Conservation (phyloP, 2,113 vertebrate species). For the Conger conger region DNA sequence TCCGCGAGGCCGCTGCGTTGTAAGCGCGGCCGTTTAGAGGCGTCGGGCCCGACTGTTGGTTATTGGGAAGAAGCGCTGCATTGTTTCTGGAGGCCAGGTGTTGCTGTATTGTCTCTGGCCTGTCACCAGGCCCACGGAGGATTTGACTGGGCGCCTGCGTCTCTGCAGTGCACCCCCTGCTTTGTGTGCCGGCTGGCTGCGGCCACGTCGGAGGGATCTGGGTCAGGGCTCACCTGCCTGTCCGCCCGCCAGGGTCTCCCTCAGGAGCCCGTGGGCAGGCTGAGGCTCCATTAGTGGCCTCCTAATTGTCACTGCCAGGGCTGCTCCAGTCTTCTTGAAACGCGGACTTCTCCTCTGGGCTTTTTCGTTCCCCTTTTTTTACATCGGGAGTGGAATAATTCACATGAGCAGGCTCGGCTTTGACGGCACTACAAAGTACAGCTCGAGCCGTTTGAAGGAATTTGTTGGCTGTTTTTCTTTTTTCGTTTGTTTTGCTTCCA, state of each 20-base stretch:
- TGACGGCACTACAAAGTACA: background rate
- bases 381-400: background rate
- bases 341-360: background rate
- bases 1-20: too few relatives aligned
- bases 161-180: background rate
- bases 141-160: background rate
- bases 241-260: too few relatives aligned
- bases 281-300: background rate
- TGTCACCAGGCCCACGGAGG: background rate
- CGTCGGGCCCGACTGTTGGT: background rate
- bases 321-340: background rate
- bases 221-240: background rate
- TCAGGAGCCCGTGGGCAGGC: background rate
- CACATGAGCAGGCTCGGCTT: background rate
- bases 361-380: background rate
- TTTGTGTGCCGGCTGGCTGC: background rate
- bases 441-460: background rate
- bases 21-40: background rate
- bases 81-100: background rate
- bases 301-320: background rate
- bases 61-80: background rate
- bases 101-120: background rate
- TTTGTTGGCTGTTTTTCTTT: background rate
- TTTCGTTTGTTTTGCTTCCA: background rate
- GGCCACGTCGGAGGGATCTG: conserved; percentile 1